Percentiles rank a stretch among this genome's conserved stretches.
Conservation (phyloP, 2,888 invertebrate species). For the Sicus ferrugineus region DNA sequence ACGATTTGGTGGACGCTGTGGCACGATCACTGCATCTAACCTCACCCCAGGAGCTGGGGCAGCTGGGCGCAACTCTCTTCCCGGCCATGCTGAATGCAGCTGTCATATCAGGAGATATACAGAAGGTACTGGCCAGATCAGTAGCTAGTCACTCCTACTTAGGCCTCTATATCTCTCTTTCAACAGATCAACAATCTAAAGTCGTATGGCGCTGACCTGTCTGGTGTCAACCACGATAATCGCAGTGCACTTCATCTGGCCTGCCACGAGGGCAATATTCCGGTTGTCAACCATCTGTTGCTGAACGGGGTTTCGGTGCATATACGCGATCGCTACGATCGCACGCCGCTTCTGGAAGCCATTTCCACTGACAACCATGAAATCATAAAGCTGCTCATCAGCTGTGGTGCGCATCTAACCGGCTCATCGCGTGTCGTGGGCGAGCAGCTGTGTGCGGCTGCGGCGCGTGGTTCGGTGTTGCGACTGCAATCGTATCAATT, state of each 20-base stretch:
- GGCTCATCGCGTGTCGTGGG: conserved; percentile 69
- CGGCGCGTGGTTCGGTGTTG: conserved; percentile 69
- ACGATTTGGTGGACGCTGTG: conserved; percentile 70
- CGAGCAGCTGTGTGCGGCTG: conserved; percentile 74
- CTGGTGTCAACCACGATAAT: conserved; percentile 76
- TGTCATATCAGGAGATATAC: conserved; percentile 67
- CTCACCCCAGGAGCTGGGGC: conserved; percentile 68
- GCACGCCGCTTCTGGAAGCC: conserved; percentile 77
- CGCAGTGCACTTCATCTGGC: conserved; percentile 85
- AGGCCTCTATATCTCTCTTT: too few species aligned
- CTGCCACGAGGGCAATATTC: conserved; percentile 73
- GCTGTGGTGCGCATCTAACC: conserved; percentile 80
- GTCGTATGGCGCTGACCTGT: conserved; percentile 76
- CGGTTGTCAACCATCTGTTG: conserved; percentile 77
- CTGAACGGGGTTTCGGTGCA: conserved; percentile 85
- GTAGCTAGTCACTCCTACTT: too few species aligned
- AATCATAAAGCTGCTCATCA: conserved; percentile 72
- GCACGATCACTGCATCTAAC: conserved; percentile 68
- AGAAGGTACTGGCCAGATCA: too few species aligned
- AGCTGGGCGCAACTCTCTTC: conserved; percentile 70
- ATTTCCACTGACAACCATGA: conserved; percentile 71
- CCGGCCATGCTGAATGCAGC: conserved; percentile 76
- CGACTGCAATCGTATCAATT: conserved; percentile 70
- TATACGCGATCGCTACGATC: conserved; percentile 74
- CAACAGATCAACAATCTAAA: conserved; percentile 57